Percentiles rank a stretch among this genome's conserved stretches.
These are phyloP conservation scores for Globia sparganii DNA, from an alignment of 2,888 invertebrate genomes.

Conservation along the genomic window DNA sequence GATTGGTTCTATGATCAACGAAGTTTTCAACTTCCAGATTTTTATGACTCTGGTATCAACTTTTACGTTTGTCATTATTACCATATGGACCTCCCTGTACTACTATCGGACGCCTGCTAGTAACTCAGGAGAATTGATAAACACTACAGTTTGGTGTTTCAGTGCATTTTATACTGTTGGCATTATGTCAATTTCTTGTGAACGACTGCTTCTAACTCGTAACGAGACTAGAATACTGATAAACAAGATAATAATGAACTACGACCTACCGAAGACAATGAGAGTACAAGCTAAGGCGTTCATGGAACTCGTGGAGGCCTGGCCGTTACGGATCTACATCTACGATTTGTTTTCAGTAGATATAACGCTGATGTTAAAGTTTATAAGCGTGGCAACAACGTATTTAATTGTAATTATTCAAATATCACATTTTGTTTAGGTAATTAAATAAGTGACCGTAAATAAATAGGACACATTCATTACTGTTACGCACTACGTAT, in stretches of 20 bases:
- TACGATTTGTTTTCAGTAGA: slow-evolving; percentile 83
- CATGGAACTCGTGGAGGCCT: slow-evolving; percentile 80
- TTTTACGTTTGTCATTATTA: slow-evolving; percentile 77
- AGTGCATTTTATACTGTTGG: slow-evolving; percentile 72
- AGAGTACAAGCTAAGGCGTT: slow-evolving; percentile 81
- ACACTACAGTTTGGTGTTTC: slow-evolving; percentile 74
- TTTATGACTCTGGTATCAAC: slow-evolving; percentile 79
- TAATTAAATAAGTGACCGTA: neutral
- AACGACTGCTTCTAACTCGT: slow-evolving; percentile 72
- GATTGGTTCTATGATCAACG: slow-evolving; percentile 73
- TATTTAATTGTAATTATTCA: slow-evolving; percentile 84
- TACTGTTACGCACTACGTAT: neutral
- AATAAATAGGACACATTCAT: neutral
- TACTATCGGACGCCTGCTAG: slow-evolving; percentile 68
- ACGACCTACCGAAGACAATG: slow-evolving; percentile 76
- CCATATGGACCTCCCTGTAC: slow-evolving; percentile 77
- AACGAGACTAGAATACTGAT: slow-evolving; percentile 76
- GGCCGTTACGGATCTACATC: slow-evolving; percentile 75
- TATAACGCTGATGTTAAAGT: slow-evolving; percentile 81
- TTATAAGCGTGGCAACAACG: slow-evolving; percentile 82
- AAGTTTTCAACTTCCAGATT: slow-evolving; percentile 79
- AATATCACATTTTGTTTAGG: slow-evolving; percentile 77
- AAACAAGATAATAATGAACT: slow-evolving; percentile 82
- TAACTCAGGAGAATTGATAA: slow-evolving; percentile 67
- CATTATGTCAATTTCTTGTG: slow-evolving; percentile 76